A percentile compares a stretch with the other conserved stretches of the same genome.
phyloP scores from a whole-genome alignment of 2,113 vertebrate genomes.

The Myodes glareolus region DNA sequence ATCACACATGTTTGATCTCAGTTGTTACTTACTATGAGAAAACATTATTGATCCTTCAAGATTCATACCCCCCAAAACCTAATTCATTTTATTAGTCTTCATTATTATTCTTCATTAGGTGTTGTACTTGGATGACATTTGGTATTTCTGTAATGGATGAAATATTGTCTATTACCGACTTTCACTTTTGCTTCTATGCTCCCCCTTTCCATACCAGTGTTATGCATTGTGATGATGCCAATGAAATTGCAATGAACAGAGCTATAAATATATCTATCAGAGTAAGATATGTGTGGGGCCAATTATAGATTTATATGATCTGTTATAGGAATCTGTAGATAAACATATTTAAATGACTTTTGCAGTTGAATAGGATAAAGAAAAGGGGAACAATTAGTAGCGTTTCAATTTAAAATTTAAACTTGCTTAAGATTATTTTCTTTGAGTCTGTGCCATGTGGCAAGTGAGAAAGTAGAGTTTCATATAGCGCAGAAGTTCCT shows the following conservation, averaged over 20 bases:
- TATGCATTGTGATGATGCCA: neutral
- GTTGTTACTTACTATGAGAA: neutral
- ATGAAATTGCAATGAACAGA: neutral
- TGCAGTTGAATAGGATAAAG: neutral
- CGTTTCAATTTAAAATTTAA: conserved; percentile 15
- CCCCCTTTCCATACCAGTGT: neutral
- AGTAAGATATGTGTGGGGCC: neutral
- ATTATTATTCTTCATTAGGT: neutral
- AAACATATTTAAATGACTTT: neutral
- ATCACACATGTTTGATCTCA: neutral
- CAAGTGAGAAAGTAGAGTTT: neutral
- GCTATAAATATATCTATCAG: neutral
- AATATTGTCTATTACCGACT: neutral
- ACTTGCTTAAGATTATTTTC: neutral
- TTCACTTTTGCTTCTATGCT: neutral
- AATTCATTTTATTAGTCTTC: neutral
- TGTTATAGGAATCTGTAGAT: neutral
- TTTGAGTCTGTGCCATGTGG: neutral
- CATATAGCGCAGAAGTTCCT: neutral
- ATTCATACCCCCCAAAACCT: neutral
- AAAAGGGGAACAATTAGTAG: neutral
- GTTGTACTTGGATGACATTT: neutral
- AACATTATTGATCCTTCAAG: neutral
- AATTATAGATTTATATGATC: neutral
- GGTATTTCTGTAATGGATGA: neutral